Evolutionary conservation across 2,888 invertebrate genomes (phyloP), one percentile per base, ranked within the genome.

Genomic region (Trichogramma dendrolimi): DNA sequence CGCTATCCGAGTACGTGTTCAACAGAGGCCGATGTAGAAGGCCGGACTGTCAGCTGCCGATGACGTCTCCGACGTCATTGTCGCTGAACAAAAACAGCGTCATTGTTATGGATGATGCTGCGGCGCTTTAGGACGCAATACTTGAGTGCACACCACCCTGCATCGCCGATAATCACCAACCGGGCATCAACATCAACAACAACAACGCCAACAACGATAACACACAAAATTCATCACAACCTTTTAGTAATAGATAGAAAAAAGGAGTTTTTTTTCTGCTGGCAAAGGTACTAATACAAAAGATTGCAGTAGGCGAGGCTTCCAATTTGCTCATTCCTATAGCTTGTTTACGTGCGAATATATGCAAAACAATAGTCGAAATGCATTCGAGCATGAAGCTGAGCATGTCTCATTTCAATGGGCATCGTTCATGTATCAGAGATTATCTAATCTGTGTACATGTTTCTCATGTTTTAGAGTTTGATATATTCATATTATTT

Each of bases 51-150:
- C 72, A 71, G 73, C 73, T 70, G 73, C 71, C 68, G 75, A 73
- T 67, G 74, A 73, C 71, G 74, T 73, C 71, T 72, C 73, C 69
- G 73, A 73, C 72, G 74, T 74, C 75, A 75, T 75, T 72, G 69
- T 73, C 71, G 70, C 72, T 72, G 68, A 60, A 63, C 62, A 70
- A 58, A 65, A 62, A 60, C 53, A 56, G 57, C 55, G 53, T 57
- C 55, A 56, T 60, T 56, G 40, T 58, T 55, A 55, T 58, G 47
- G 41, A 52, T 46, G 41, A 46, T 50, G 6, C 27, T 5, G 6
- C 27, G 47, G 48, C 10, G 11, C 14, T 10, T 5, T 5, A 27
- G 51, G 11, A 14, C 39, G 47, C 5, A 11, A 8, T 5, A 5
- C 47, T 11, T 5, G 11, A 8, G n/a, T 10, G 5, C 5, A 8